Evolutionary conservation across 1,140 invertebrate species (phyloP), one percentile per base, ranked within the genome.

Genomic region (Mya arenaria): DNA sequence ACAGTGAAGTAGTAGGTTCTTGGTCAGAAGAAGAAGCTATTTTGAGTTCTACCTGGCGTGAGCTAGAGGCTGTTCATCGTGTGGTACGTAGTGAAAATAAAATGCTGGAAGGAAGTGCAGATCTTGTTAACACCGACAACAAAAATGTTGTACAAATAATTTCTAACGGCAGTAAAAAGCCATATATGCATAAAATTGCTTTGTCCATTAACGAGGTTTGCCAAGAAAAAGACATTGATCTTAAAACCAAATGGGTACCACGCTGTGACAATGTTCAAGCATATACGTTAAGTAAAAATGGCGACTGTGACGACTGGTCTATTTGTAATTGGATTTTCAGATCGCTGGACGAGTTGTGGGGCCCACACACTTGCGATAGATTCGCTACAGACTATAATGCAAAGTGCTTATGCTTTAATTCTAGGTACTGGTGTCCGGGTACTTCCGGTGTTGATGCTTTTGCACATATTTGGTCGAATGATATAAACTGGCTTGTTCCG

Each of bases 361-460:
- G 66, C 10, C 78, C 63, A 41, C 65, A 69, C 39, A 58, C 32
- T 5, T 28, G 32, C 15, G 77, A 80, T 39, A 6, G 63, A 15
- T 80, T 80, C 62, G 77, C 63, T 25, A 39, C 2, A 55, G 17
- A 69, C 60, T 69, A 69, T 69, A 69, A 80, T 62, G 37, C 65
- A 32, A 69, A 80, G 69, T 80, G 63, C 28, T 44, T 37, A 19
- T 0, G 28, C 0, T 82, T 82, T 74, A 74, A 74, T 68, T 73
- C 58, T 41, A 65, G 55, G 39, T 77, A 69, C 34, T 83, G 63
- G 72, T 83, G 81, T 36, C 48, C 62, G 30, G 81, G 73, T 5
- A 69, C 63, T 10, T 48, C 19, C 25, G 63, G 48, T 19, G 68
- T 83, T 25, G 60, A 83, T 58, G 81, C 72, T 10, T 58, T 83